Evolutionary conservation across 2,113 vertebrate species (phyloP).

Genomic region (Chlorodrepanis virens): DNA sequence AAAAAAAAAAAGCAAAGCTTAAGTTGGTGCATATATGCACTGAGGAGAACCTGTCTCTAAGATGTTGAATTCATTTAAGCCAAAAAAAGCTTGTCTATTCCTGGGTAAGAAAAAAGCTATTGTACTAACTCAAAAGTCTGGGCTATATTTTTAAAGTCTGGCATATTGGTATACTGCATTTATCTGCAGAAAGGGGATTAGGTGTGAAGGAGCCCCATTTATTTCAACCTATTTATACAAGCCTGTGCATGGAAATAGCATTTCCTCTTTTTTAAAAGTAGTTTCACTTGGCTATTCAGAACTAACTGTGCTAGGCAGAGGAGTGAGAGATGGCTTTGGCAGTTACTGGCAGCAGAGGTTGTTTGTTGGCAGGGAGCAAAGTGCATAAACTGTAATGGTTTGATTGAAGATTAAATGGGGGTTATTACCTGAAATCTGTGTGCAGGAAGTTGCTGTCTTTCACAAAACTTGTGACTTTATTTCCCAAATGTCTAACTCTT

Average conservation of each 20-base stretch:
- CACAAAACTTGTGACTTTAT: neutral
- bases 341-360: neutral
- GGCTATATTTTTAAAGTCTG: conserved; percentile 16
- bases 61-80: conserved; percentile 4
- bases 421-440: neutral
- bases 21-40: neutral
- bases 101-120: neutral
- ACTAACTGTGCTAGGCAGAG: neutral
- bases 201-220: neutral
- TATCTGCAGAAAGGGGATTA: neutral
- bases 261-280: neutral
- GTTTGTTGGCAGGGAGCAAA: neutral
- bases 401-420: neutral
- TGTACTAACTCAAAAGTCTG: neutral
- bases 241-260: neutral
- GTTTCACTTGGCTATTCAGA: neutral
- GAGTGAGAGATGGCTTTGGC: neutral
- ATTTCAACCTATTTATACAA: neutral
- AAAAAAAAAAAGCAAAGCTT: neutral
- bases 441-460: neutral
- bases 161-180: neutral
- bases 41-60: neutral
- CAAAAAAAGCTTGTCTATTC: conserved; percentile 6
- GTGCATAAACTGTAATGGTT: neutral
- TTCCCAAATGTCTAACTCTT: neutral